Base-by-base conservation (phyloP, 1,140 invertebrate species). In the Drosophila sucinea region DNA sequence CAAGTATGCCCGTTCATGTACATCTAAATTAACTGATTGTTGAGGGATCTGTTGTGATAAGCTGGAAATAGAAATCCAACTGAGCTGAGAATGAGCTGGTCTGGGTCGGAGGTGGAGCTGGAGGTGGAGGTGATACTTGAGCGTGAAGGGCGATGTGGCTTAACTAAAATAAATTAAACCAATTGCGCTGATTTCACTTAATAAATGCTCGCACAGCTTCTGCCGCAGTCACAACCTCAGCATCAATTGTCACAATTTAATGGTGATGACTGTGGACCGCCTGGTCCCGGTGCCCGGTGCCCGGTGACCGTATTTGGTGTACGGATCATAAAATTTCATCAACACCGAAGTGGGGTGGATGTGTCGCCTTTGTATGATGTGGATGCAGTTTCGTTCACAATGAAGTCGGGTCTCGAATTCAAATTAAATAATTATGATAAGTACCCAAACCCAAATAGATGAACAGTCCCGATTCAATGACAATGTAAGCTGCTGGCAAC, bases 131-230 rank as follows among this genome's bases (percentile, higher is more conserved):
- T 51, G 44, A 51, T 51, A 65, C 57, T 35, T 32, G 33, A 60
- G 54, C 41, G 51, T 44, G 40, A 63, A 58, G 29, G 62, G 64
- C 61, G 66, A 64, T 54, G 56, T 41, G 63, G 73, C 77, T 77
- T 76, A 84, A 79, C 76, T 70, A 74, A 84, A 73, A 68, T 81
- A 84, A 89, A 87, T 84, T 83, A 87, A 78, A 75, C 70, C 84
- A 87, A 87, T 87, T 87, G 84, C 64, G 68, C 77, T 81, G 80
- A 87, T 87, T 89, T 87, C 70, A 73, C 65, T 81, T 81, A 79
- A 87, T 87, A 87, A 87, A 82, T 77, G 61, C 40, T 58, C 40
- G 29, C 55, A 60, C 47, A 68, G 29, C 30, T 29, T 60, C 57
- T 51, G 40, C 7, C 33, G 71, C 51, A 62, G 57, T 40, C 33